Base-by-base conservation (phyloP, 2,888 invertebrate species). In the Agriotes lineatus region DNA sequence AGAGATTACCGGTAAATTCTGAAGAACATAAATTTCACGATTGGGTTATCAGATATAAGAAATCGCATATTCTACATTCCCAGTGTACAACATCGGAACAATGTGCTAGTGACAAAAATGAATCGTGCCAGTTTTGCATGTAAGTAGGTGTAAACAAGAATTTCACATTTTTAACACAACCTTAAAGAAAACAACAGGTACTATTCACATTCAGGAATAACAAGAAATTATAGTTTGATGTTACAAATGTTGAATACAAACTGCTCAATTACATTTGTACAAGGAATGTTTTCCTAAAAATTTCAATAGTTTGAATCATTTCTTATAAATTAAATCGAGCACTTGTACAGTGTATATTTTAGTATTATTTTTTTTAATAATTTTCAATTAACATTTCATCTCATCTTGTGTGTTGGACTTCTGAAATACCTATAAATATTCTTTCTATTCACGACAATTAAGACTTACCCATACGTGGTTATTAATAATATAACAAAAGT, bases 41-140 rank as follows among this genome's bases (percentile, higher is more conserved):
- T 4, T 96, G 95, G 95, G 86, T 86, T 58, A 87, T 95, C 72
- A 89, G 89, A 52, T 91, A 91, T 69, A 89, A 89, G 62, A 90
- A 92, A 77, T 94, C 93, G 70, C 94, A 95, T 80, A 96, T 96
- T 79, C 86, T 96, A 45, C 92, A 93, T 64, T 96, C 95, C 19
- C 90, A 94, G 67, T 96, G 96, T 81, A 88, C 90, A 0, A 89
- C 89, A 57, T 87, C 86, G 73, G 86, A 88, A 73, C 88, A 88
- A 74, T 90, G 90, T 78, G 86, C 86, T 65, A 85, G 87, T 30
- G 82, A 85, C 60, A 81, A 84, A 2, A 81, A 83, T 64, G 83
- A 85, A 61, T 83, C 84, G 67, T 91, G 91, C 78, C 87, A 88
- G 76, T 86, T 90, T 74, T 91, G 91, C 82, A 79, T 85, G 88